Percentiles rank a stretch among this genome's conserved stretches.
Evolutionary conservation across 2,797 vertebrate genomes (phyloP).

Genomic region (Acomys russatus): DNA sequence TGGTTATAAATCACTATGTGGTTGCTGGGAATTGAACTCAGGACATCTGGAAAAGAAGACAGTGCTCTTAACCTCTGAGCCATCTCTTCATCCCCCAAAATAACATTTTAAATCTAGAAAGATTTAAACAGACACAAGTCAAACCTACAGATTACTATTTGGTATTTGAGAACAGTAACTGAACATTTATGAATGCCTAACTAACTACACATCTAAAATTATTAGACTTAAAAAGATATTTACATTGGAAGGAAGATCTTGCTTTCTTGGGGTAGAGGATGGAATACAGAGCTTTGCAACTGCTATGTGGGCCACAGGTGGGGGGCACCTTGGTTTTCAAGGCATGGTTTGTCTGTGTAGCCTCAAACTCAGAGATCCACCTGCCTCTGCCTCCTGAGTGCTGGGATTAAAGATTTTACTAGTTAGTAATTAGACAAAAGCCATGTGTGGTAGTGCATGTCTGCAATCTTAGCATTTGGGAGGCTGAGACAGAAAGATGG

Average conservation of each 20-base stretch:
- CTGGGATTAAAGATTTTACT: background rate
- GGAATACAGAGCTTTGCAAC: no score
- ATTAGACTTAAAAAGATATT: constrained; percentile 47
- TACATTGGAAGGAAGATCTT: background rate
- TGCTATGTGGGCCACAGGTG: background rate
- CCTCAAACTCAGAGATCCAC: no score
- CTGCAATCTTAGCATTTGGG: background rate
- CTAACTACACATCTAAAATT: constrained; percentile 19
- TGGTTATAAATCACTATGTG: no score
- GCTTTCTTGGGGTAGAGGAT: background rate
- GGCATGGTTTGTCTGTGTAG: no score
- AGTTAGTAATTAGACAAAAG: constrained; percentile 37
- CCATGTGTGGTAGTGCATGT: background rate
- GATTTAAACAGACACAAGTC: constrained; percentile 59
- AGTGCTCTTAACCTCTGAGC: no score
- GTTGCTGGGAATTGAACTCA: no score
- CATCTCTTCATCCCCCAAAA: background rate
- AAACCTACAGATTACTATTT: constrained; percentile 56
- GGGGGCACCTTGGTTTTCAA: no score
- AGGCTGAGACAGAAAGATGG: background rate
- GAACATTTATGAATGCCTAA: constrained; percentile 12
- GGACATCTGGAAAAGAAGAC: no score
- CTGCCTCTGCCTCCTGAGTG: no score
- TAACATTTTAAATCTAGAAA: constrained; percentile 55
- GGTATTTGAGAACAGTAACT: constrained; percentile 41